These are phyloP conservation scores for Anhinga anhinga DNA, from an alignment of 2,113 vertebrate species.

Conservation along the genomic window DNA sequence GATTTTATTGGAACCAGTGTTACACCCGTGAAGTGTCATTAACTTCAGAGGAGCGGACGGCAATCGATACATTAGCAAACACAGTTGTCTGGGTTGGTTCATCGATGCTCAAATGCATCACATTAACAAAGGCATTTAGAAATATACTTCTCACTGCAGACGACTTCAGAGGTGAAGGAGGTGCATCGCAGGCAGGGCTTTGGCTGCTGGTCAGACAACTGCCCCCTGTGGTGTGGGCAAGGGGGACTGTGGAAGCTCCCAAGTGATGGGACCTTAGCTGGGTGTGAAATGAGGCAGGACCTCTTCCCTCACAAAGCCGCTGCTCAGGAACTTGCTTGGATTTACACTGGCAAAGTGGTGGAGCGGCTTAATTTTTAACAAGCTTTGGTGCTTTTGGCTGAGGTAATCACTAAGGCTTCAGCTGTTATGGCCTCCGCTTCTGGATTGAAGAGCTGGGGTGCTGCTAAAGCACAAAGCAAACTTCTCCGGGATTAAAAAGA, in stretches of 20 bases:
- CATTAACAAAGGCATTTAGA: not conserved
- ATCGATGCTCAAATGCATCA: fast-evolving
- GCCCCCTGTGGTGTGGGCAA: not conserved
- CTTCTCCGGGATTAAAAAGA: not conserved
- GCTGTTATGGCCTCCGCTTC: not conserved
- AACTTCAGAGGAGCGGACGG: not conserved
- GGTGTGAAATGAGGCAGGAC: not conserved
- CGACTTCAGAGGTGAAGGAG: not conserved
- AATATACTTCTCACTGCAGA: fast-evolving
- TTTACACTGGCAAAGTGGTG: not conserved
- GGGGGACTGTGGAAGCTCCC: not conserved
- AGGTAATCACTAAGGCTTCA: not conserved
- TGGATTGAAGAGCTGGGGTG: not conserved
- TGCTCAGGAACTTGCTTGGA: not conserved
- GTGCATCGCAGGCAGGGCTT: not conserved
- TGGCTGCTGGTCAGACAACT: not conserved
- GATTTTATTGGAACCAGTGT: not conserved
- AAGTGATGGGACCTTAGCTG: not conserved
- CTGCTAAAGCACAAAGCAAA: not conserved
- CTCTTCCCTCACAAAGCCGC: not conserved
- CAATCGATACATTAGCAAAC: fast-evolving
- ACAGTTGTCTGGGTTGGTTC: not conserved
- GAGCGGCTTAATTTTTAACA: not conserved
- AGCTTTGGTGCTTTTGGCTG: not conserved
- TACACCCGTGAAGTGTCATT: not conserved